Evolutionary conservation across 2,113 vertebrate genomes (phyloP).

Genomic region (Dunckerocampus dactyliophorus): DNA sequence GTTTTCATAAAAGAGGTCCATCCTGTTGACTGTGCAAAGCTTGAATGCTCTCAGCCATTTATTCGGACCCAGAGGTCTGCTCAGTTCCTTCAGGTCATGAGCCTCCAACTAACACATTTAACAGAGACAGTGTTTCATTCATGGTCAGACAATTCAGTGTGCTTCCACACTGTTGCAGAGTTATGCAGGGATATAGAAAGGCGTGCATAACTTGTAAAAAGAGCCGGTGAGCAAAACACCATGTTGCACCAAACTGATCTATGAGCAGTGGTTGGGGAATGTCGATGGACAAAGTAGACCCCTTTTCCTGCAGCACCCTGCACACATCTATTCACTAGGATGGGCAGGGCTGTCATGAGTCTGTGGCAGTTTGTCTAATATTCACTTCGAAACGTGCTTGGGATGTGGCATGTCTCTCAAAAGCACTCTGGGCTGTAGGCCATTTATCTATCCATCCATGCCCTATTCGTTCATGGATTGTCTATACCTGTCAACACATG

Average conservation of each 20-base stretch:
- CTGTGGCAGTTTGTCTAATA: background rate
- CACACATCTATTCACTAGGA: background rate
- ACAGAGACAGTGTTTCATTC: background rate
- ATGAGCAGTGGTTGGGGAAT: constrained; percentile 4
- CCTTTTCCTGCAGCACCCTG: background rate
- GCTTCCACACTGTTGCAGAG: background rate
- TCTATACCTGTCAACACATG: too few species aligned
- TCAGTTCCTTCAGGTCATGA: background rate
- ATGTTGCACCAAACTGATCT: background rate
- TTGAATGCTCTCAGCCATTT: background rate
- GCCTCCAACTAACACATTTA: background rate
- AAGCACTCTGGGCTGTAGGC: too few species aligned
- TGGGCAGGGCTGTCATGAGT: background rate
- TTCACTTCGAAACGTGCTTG: background rate
- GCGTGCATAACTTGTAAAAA: background rate
- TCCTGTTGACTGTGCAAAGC: background rate
- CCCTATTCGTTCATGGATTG: too few species aligned
- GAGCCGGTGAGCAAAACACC: background rate
- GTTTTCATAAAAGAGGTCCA: background rate
- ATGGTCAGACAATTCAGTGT: constrained; percentile 1
- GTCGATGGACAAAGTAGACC: background rate
- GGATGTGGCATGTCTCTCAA: too few species aligned
- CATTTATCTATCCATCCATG: too few species aligned
- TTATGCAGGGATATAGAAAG: background rate
- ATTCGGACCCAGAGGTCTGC: background rate